A percentile compares a stretch with the other conserved stretches of the same genome.
phyloP scores from a whole-genome alignment of 2,113 vertebrate genomes.

The Marmota flaviventris region DNA sequence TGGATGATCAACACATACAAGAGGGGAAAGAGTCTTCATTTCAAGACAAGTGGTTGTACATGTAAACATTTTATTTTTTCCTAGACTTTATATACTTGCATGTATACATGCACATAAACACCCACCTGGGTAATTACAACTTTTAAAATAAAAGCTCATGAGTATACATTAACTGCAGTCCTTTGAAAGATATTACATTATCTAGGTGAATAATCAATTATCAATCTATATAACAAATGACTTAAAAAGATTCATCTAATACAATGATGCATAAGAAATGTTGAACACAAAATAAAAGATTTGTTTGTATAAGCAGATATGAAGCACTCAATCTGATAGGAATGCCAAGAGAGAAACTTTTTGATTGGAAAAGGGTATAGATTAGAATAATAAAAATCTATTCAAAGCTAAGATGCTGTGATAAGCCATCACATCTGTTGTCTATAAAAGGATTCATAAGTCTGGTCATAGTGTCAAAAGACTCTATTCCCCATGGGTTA shows the following conservation, averaged over 20 bases:
- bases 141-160: background rate
- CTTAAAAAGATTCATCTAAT: background rate
- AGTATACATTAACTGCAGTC: background rate
- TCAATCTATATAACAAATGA: background rate
- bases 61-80: background rate
- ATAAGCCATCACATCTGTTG: background rate
- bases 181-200: background rate
- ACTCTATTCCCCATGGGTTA: background rate
- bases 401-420: background rate
- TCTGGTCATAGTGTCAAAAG: background rate
- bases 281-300: background rate
- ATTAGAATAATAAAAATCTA: background rate
- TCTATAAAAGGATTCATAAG: background rate
- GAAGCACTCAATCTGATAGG: background rate
- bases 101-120: accelerated
- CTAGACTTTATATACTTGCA: background rate
- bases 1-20: background rate
- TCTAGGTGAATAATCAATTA: background rate
- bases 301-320: background rate
- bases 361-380: background rate
- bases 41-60: background rate
- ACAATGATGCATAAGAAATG: background rate
- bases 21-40: background rate
- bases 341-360: background rate
- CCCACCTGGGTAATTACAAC: background rate